Percentiles rank a stretch among this genome's conserved stretches.
Evolutionary conservation across 2,113 vertebrate species (phyloP).

Genomic region (Theristicus caerulescens): DNA sequence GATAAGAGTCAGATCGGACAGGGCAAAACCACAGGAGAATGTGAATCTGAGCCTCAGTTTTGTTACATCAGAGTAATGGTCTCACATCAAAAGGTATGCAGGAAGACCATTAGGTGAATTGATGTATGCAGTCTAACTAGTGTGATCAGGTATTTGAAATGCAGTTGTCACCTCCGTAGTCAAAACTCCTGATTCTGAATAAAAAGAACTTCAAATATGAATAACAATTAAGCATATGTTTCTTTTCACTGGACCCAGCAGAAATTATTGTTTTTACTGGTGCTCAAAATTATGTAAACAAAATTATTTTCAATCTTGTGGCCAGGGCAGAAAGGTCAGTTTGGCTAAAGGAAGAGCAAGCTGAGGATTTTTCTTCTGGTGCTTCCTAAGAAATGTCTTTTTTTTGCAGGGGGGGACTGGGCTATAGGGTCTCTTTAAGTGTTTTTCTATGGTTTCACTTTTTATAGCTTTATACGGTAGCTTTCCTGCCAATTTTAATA

Average conservation of each 20-base stretch:
- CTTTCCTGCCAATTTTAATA: not conserved
- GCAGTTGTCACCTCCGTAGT: not conserved
- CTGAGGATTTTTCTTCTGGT: not conserved
- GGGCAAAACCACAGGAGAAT: not conserved
- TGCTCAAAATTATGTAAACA: not conserved
- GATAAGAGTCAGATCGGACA: not conserved
- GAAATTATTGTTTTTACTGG: not conserved
- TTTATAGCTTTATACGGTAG: not conserved
- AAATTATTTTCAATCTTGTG: not conserved
- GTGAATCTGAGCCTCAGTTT: not conserved
- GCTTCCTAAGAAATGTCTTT: not conserved
- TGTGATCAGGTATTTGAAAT: not conserved
- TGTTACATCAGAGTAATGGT: not conserved
- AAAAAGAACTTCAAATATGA: not conserved
- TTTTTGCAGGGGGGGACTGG: not conserved
- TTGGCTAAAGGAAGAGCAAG: not conserved
- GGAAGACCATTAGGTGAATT: not conserved
- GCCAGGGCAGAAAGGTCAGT: not conserved
- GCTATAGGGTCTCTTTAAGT: not conserved
- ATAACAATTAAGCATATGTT: not conserved
- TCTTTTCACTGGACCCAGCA: not conserved
- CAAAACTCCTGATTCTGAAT: not conserved
- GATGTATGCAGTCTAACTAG: not conserved
- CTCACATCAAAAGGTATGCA: not conserved
- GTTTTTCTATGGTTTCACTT: not conserved